Evolutionary conservation across 2,113 vertebrate genomes (phyloP).

Genomic region (Marcusenius ussheri): DNA sequence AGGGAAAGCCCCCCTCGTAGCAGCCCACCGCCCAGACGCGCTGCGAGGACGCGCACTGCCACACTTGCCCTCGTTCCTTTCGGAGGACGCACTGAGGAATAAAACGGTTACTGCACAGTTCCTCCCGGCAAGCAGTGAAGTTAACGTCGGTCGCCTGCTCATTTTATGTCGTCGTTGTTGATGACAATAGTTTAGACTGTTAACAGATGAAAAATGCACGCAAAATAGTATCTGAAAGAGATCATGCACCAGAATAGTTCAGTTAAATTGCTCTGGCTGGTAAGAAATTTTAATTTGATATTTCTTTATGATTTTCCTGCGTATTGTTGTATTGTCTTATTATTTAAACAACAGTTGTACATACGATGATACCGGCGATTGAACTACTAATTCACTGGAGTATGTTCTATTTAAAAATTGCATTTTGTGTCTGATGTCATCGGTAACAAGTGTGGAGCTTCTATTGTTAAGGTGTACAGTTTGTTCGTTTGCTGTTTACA

Average conservation of each 20-base stretch:
- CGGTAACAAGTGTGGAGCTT: conserved; percentile 10
- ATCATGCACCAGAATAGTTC: neutral
- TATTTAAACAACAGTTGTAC: neutral
- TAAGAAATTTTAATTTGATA: neutral
- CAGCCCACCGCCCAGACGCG: neutral
- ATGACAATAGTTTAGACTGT: neutral
- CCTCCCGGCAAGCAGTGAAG: neutral
- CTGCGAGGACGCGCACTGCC: neutral
- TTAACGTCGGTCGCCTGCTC: conserved; percentile 1
- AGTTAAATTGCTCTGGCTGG: conserved; percentile 1
- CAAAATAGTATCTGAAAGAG: neutral
- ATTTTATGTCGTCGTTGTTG: neutral
- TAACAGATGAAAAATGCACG: neutral
- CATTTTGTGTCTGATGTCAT: conserved; percentile 7
- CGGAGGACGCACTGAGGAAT: neutral
- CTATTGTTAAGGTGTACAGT: conserved; percentile 3
- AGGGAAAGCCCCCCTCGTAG: neutral
- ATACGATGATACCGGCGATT: neutral
- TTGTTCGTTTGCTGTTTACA: neutral
- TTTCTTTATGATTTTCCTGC: neutral
- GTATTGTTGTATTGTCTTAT: neutral
- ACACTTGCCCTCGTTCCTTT: neutral
- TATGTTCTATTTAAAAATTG: neutral
- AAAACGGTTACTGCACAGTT: neutral
- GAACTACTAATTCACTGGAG: neutral